These are phyloP conservation scores for Chrysochloris asiatica DNA, from an alignment of 2,113 vertebrate genomes.

Conservation along the genomic window DNA sequence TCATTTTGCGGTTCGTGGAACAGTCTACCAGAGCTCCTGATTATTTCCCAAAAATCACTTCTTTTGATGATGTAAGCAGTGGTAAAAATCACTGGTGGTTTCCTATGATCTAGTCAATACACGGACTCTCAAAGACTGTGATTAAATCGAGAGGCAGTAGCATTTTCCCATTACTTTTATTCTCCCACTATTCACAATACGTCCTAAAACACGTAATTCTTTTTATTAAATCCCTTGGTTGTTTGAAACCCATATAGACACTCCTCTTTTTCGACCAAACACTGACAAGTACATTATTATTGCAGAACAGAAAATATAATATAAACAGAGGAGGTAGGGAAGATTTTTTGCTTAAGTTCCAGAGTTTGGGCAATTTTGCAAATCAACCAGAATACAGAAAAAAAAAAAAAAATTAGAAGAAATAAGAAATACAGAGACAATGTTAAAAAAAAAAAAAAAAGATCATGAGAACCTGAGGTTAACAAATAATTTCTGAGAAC, in stretches of 20 bases:
- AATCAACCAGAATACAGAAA: background rate
- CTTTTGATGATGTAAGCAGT: conserved; percentile 22
- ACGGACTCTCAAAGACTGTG: conserved; percentile 3
- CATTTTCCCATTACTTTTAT: conserved; percentile 39
- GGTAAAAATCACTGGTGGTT: conserved; percentile 47
- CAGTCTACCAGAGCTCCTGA: too few relatives aligned
- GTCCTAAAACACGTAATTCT: conserved; percentile 34
- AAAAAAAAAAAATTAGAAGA: background rate
- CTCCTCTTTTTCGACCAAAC: background rate
- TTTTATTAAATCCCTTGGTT: conserved; percentile 46
- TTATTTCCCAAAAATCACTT: conserved; percentile 40
- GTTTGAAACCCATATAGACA: conserved; percentile 40
- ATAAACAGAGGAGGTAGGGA: background rate
- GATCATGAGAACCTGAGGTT: background rate
- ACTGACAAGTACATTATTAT: conserved; percentile 15
- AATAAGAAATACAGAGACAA: background rate
- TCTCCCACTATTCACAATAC: background rate
- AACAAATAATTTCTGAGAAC: background rate
- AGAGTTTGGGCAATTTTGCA: background rate
- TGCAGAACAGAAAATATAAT: conserved; percentile 8
- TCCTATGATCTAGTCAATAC: conserved; percentile 42
- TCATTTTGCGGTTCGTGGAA: too few relatives aligned
- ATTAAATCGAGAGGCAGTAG: background rate
- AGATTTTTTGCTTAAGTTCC: background rate
- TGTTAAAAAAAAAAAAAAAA: too few relatives aligned